Percentiles rank a stretch among this genome's conserved stretches.
Conservation (phyloP, 2,113 vertebrate genomes). For the Notiomystis cincta region DNA sequence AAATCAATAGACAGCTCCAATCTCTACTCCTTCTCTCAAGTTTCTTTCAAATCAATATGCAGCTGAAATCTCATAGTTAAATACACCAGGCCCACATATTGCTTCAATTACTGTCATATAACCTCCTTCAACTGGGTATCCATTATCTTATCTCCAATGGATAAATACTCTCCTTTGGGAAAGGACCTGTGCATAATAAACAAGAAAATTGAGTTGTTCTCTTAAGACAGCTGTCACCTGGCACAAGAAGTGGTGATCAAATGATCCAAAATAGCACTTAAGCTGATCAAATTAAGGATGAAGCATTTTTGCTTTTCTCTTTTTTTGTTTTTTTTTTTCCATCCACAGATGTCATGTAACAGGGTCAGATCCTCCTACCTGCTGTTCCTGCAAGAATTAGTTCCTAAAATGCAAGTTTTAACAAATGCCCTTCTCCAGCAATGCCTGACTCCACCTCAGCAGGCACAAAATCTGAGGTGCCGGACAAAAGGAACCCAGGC, state of each 20-base stretch:
- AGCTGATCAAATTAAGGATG: background rate
- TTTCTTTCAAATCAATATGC: conserved; percentile 7
- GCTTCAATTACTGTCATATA: conserved; percentile 28
- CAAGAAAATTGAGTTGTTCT: conserved; percentile 26
- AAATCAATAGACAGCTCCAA: conserved; percentile 13
- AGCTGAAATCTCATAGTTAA: background rate
- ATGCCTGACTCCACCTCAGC: background rate
- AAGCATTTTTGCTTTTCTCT: background rate
- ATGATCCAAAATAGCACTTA: background rate
- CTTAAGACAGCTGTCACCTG: conserved; percentile 38
- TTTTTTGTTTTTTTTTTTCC: no score
- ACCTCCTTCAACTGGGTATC: conserved; percentile 8
- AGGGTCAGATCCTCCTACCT: background rate
- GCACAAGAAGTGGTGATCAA: background rate
- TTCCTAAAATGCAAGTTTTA: background rate
- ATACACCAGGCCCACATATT: background rate
- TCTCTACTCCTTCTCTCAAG: background rate
- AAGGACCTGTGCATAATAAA: conserved; percentile 8
- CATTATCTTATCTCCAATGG: conserved; percentile 4
- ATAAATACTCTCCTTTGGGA: conserved; percentile 12
- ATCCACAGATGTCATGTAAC: background rate
- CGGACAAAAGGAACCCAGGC: background rate
- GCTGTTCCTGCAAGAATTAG: background rate
- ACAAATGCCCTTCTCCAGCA: background rate
- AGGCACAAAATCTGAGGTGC: background rate